These are phyloP conservation scores for Drosophila nannoptera DNA, from an alignment of 1,140 invertebrate species.

Conservation along the genomic window DNA sequence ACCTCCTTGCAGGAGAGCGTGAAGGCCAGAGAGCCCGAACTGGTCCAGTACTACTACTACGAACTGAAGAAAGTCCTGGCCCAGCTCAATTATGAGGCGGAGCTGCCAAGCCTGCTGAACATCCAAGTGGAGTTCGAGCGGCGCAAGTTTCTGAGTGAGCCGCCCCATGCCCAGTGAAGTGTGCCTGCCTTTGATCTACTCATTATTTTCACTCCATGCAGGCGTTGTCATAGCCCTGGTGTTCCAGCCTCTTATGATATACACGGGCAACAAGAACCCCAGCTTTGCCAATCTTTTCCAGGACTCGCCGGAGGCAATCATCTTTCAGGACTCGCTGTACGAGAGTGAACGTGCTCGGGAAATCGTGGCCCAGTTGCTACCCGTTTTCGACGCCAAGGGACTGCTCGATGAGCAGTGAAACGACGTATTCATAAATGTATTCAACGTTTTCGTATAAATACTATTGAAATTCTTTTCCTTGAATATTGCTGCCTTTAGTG, in stretches of 20 bases:
- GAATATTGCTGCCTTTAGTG: not conserved
- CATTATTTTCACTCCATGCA: not conserved
- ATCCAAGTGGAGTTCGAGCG: constrained; percentile 54
- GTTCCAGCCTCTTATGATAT: constrained; percentile 49
- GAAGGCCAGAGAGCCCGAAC: constrained; percentile 28
- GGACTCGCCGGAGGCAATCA: constrained; percentile 27
- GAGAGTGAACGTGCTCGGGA: constrained; percentile 21
- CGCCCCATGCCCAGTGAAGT: too few species aligned
- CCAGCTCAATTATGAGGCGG: constrained; percentile 42
- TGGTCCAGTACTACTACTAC: constrained; percentile 56
- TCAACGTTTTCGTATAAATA: not conserved
- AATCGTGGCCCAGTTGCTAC: constrained; percentile 34
- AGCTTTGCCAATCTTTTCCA: constrained; percentile 52
- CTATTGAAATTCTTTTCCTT: not conserved
- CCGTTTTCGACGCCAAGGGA: constrained; percentile 48
- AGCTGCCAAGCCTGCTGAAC: constrained; percentile 52
- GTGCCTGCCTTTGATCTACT: too few species aligned
- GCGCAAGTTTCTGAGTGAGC: constrained; percentile 58
- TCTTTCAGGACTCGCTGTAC: constrained; percentile 45
- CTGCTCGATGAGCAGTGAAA: constrained; percentile 50
- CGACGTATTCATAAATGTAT: not conserved
- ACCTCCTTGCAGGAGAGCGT: constrained; percentile 60
- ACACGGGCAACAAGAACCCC: constrained; percentile 38
- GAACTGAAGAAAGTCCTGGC: constrained; percentile 35
- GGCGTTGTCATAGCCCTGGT: constrained; percentile 33